Base-by-base conservation (phyloP, 2,797 vertebrate genomes). In the Vultur gryphus region DNA sequence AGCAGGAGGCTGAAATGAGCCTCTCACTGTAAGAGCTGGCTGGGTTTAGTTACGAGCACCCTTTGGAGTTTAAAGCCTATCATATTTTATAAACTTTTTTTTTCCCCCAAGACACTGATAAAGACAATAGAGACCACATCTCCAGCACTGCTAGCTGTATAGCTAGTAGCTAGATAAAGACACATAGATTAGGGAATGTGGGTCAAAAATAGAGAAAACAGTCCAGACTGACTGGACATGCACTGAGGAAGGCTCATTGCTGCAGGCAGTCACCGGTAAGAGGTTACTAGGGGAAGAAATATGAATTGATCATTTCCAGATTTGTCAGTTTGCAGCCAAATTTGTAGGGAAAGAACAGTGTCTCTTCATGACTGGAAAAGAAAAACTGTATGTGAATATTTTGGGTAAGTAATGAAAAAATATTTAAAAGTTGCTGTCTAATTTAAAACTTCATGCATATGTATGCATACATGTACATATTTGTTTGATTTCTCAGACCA, bases 261-360 rank as follows among this genome's bases (percentile, higher is more conserved):
- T 97, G 48, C 86, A 75, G 96, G 97, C 95, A 76, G 51, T 66
- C 44, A 61, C 77, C 81, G 79, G 84, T 80, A 83, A 94, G 79
- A 96, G 91, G 91, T 95, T 97, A 93, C 84, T n/a, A 71, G 90
- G 76, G 84, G 88, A 96, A 95, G 89, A 97, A 96, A 95, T 93
- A 96, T 64, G 58, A 97, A 97, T 93, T 96, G 95, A 97, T 97
- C 72, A 81, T 91, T 97, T 93, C 84, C 24, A 51, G 55, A 86
- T 97, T 97, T 97, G 84, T 87, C 81, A 88, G 73, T 92, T 94
- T 91, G 76, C 33, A 94, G 79, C 31, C 66, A 92, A 69, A 87
- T 93, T 93, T 75, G 44, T 58, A 90, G 78, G 49, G 64, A 89
- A 43, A 58, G 39, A 59, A 71, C 46, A 86, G 48, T 83, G 25